A percentile compares a stretch with the other conserved stretches of the same genome.
These are phyloP conservation scores for Sarcophaga peregrina DNA, from an alignment of 1,140 invertebrate genomes.

Conservation along the genomic window DNA sequence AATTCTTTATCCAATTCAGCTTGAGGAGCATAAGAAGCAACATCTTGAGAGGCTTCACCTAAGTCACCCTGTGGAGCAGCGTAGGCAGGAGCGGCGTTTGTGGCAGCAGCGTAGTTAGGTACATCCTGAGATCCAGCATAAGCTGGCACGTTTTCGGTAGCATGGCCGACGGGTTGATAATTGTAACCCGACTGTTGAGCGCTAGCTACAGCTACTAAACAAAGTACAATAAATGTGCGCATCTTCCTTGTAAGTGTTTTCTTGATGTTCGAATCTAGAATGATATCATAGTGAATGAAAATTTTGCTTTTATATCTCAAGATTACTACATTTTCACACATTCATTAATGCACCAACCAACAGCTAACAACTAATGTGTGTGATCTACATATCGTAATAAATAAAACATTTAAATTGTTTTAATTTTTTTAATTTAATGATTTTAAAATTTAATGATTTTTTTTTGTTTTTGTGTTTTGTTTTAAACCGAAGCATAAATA, in stretches of 20 bases:
- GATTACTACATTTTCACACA: background rate
- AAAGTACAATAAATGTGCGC: constrained; percentile 60
- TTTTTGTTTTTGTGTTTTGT: background rate
- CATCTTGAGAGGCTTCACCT: constrained; percentile 26
- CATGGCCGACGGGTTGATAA: constrained; percentile 59
- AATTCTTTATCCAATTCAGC: constrained; percentile 60
- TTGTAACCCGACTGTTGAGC: constrained; percentile 63
- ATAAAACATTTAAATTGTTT: too few relatives aligned
- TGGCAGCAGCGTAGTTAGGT: constrained; percentile 40
- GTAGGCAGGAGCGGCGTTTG: background rate
- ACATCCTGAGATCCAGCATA: constrained; percentile 55
- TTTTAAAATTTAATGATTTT: too few relatives aligned
- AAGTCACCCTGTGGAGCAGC: constrained; percentile 18
- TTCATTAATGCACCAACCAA: too few relatives aligned
- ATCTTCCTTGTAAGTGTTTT: constrained; percentile 49
- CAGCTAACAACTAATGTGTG: too few relatives aligned
- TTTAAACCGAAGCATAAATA: background rate
- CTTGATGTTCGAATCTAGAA: constrained; percentile 25
- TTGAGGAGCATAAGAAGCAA: constrained; percentile 46
- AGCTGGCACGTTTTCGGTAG: background rate
- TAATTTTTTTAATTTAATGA: too few relatives aligned
- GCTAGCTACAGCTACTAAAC: constrained; percentile 57
- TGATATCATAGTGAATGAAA: background rate
- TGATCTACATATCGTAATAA: too few relatives aligned
- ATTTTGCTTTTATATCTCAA: constrained; percentile 38